These are phyloP conservation scores for Pseudorectes ferrugineus DNA, from an alignment of 2,113 vertebrate genomes.

Conservation along the genomic window DNA sequence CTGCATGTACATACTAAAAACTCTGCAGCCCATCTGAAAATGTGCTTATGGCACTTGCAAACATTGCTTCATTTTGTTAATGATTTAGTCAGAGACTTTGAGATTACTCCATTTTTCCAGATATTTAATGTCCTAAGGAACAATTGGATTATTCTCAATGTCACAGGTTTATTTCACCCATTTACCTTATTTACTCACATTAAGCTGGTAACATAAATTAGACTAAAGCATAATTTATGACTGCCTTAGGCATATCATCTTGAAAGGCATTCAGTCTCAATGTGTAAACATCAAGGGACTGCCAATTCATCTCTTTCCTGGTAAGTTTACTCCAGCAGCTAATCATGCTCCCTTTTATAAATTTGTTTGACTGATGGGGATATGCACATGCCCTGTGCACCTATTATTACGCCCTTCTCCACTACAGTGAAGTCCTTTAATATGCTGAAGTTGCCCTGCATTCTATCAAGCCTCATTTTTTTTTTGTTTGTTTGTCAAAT, in stretches of 20 bases:
- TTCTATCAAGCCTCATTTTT: background rate
- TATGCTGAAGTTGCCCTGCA: background rate
- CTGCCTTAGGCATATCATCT: background rate
- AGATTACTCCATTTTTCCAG: background rate
- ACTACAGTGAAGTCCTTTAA: background rate
- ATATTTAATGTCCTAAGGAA: background rate
- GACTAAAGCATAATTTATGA: constrained; percentile 6
- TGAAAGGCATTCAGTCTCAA: constrained; percentile 2
- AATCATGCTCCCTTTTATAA: background rate
- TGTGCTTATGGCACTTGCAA: background rate
- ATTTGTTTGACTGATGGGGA: background rate
- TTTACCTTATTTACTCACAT: constrained; percentile 12
- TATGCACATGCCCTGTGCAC: background rate
- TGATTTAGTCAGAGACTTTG: background rate
- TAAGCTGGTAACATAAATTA: background rate
- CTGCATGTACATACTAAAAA: background rate
- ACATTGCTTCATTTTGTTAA: background rate
- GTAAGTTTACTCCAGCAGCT: background rate
- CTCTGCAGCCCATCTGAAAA: background rate
- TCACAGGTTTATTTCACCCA: constrained; percentile 11
- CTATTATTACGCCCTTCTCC: background rate
- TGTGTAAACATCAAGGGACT: background rate
- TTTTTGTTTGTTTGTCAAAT: background rate
- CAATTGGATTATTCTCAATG: background rate
- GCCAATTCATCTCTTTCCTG: background rate